Percentiles rank a stretch among this genome's conserved stretches.
Conservation (phyloP, 2,113 vertebrate genomes). For the Macquaria ambigua region DNA sequence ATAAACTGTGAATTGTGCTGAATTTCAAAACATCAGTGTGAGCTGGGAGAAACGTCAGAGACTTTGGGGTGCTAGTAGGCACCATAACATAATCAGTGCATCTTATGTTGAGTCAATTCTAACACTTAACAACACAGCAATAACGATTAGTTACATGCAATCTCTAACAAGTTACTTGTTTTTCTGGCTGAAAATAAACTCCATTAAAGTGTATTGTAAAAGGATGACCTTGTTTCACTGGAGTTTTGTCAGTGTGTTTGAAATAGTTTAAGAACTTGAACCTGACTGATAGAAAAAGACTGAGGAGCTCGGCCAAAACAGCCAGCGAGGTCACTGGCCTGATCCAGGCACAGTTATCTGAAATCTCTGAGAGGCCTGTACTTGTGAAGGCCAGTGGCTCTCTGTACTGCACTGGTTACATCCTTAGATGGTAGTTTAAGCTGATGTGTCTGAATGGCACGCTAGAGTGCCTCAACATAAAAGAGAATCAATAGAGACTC, state of each 20-base stretch:
- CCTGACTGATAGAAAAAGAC: background rate
- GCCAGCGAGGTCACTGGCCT: constrained; percentile 11
- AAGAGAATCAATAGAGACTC: constrained; percentile 12
- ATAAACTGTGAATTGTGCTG: background rate
- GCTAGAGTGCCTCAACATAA: constrained; percentile 13
- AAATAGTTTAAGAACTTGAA: constrained; percentile 11
- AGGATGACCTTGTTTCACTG: background rate
- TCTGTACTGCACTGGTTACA: constrained; percentile 21
- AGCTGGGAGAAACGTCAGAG: constrained; percentile 7
- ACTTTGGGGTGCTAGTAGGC: background rate
- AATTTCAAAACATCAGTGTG: background rate
- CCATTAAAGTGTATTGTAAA: background rate
- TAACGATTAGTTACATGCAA: background rate
- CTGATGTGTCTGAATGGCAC: constrained; percentile 15
- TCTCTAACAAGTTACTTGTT: background rate
- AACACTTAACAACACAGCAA: background rate
- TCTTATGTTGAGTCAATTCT: background rate
- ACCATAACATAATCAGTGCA: background rate
- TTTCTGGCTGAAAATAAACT: background rate
- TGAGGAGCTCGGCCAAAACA: background rate
- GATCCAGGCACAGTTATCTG: constrained; percentile 28
- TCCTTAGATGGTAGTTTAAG: constrained; percentile 50
- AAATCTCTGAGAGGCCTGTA: constrained; percentile 19
- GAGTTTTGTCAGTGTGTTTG: background rate
- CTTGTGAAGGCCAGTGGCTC: constrained; percentile 8